Percentiles rank a stretch among this genome's conserved stretches.
Conservation (phyloP, 2,113 vertebrate species). For the Corythoichthys intestinalis region DNA sequence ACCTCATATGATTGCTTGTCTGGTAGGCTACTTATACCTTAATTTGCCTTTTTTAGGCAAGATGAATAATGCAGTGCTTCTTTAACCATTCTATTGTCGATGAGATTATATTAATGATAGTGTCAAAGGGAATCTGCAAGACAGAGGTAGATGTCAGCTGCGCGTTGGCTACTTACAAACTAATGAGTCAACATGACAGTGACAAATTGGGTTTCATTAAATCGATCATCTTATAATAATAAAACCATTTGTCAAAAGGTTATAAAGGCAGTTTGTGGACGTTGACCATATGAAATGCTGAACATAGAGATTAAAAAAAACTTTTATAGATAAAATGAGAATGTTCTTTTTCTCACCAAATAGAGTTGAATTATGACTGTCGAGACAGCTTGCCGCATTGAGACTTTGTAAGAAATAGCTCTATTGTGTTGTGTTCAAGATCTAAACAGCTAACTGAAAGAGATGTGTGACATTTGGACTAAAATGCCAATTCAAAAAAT, state of each 20-base stretch:
- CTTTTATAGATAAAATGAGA: background rate
- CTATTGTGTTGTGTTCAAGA: background rate
- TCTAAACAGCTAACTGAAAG: background rate
- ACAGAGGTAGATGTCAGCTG: background rate
- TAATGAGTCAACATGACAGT: conserved; percentile 1
- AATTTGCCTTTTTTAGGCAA: background rate
- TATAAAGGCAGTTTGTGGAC: background rate
- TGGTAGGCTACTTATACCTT: background rate
- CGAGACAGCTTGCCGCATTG: background rate
- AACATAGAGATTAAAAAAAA: background rate
- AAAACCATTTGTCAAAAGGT: background rate
- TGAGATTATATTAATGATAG: background rate
- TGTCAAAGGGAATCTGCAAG: background rate
- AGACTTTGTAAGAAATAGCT: background rate
- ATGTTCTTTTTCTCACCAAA: too few relatives aligned
- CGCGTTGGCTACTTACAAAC: background rate
- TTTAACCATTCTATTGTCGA: background rate
- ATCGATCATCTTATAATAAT: background rate
- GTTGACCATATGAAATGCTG: background rate
- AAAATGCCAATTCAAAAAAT: background rate
- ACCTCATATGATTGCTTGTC: background rate
- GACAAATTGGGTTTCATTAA: background rate
- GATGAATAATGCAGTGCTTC: background rate
- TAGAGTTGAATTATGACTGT: background rate
- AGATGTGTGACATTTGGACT: background rate